These are phyloP conservation scores for Belonocnema kinseyi DNA, from an alignment of 1,140 invertebrate genomes.

Conservation along the genomic window DNA sequence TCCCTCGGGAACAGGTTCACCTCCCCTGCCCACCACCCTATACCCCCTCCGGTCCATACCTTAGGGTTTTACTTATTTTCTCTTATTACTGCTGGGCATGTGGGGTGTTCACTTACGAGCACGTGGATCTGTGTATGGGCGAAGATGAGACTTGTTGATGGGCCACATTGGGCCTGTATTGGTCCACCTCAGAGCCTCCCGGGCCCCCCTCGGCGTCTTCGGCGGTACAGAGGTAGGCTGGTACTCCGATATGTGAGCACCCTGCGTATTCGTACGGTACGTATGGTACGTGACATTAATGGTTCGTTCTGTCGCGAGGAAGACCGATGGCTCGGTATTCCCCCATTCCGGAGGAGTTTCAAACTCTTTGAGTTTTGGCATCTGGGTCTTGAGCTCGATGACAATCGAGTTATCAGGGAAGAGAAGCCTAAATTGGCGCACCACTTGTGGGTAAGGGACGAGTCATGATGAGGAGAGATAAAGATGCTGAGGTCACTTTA, in stretches of 20 bases:
- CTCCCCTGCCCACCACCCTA: constrained; percentile 65
- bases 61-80: constrained; percentile 69
- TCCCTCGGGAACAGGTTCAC: constrained; percentile 76
- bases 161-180: constrained; percentile 31
- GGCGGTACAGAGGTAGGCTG: constrained; percentile 17
- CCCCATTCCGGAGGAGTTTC: constrained; percentile 12
- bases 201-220: constrained; percentile 42
- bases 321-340: constrained; percentile 2
- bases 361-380: constrained; percentile 28
- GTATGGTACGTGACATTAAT: constrained; percentile 12
- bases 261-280: constrained; percentile 37
- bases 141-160: neutral
- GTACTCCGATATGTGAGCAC: constrained; percentile 62
- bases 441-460: neutral
- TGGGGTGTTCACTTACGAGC: constrained; percentile 48
- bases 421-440: constrained; percentile 42
- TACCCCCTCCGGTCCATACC: constrained; percentile 65
- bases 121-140: constrained; percentile 31
- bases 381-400: constrained; percentile 32
- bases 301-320: neutral
- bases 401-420: constrained; percentile 40
- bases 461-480: constrained; percentile 2
- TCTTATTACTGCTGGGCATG: constrained; percentile 69
- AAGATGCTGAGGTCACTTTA: constrained; percentile 7
- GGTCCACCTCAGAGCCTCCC: constrained; percentile 51